Base-by-base conservation (phyloP, 2,888 invertebrate genomes). In the Dermolepida albohirtum region DNA sequence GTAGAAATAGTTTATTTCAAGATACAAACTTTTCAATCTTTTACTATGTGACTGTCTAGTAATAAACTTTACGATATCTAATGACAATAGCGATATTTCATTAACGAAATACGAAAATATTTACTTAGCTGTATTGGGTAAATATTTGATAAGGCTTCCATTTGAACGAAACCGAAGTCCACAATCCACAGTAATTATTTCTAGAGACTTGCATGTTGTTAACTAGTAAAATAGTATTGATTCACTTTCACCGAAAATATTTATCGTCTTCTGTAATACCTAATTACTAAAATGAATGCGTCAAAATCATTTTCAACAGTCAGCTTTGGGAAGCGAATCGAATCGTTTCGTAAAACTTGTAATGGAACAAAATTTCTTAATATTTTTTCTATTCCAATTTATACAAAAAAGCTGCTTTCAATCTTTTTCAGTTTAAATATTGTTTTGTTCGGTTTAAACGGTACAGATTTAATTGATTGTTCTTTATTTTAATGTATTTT, bases 191-290 rank as follows among this genome's bases (percentile, higher is more conserved):
- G 12, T 34, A 16, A 62, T 62, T 59, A 47, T 47, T 47, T 59
- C 10, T 17, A 17, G 22, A 7, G 2, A 47, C 40, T n/a, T 34
- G 47, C 47, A 44, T 29, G 44, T 57, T n/a, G 40, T 40, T n/a
- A n/a, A n/a, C 17, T 39, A 10, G 8, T 54, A 16, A 34, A 62
- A 62, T 34, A 34, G 16, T 47, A 62, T 14, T n/a, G 47, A 47
- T 44, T 39, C 59, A 34, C 59, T 62, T 62, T 62, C 59, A 62
- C 47, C 39, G 47, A 39, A 62, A 62, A 47, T 62, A 62, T 62
- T 62, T 59, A 47, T 47, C 59, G 44, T 59, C 52, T 39, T 11
- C 7, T 54, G n/a, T 17, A 54, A 40, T 40, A 34, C 34, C 34
- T 34, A 34, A 16, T 39, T 59, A 27, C 47, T 27, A 47, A 34